Conservation (phyloP, 2,888 invertebrate species). For the Lucinisca nassula region DNA sequence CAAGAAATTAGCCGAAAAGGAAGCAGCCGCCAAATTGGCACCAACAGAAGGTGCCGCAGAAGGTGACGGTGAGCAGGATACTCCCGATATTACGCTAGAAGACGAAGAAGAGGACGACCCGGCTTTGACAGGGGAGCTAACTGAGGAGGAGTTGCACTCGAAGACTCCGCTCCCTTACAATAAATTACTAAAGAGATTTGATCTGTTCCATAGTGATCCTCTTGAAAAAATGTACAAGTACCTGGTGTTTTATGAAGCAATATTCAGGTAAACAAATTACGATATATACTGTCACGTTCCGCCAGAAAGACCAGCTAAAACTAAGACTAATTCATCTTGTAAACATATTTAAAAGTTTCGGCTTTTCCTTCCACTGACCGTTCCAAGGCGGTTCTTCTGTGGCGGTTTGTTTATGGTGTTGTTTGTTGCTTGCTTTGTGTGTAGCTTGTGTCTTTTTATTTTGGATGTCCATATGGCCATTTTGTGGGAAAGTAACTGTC, state of each 20-base stretch:
- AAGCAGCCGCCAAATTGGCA: conserved; percentile 58
- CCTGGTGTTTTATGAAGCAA: conserved; percentile 68
- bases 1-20: conserved; percentile 56
- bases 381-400: too few relatives aligned
- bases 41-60: conserved; percentile 25
- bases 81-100: conserved; percentile 50
- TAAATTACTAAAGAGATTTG: conserved; percentile 65
- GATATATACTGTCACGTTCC: too few relatives aligned
- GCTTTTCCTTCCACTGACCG: too few relatives aligned
- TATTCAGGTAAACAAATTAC: conserved; percentile 60
- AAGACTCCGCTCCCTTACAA: conserved; percentile 63
- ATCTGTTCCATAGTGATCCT: conserved; percentile 58
- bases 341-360: too few relatives aligned
- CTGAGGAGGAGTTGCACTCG: conserved; percentile 56
- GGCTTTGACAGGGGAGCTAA: conserved; percentile 59
- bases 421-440: too few relatives aligned
- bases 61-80: conserved; percentile 34
- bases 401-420: too few relatives aligned
- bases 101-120: conserved; percentile 47
- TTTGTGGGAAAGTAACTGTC: too few relatives aligned
- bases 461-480: too few relatives aligned
- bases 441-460: too few relatives aligned
- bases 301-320: too few relatives aligned
- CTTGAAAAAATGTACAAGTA: conserved; percentile 72
- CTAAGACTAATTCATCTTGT: too few relatives aligned